Base-by-base conservation (phyloP, 1,140 invertebrate genomes). In the Laupala kohalensis region DNA sequence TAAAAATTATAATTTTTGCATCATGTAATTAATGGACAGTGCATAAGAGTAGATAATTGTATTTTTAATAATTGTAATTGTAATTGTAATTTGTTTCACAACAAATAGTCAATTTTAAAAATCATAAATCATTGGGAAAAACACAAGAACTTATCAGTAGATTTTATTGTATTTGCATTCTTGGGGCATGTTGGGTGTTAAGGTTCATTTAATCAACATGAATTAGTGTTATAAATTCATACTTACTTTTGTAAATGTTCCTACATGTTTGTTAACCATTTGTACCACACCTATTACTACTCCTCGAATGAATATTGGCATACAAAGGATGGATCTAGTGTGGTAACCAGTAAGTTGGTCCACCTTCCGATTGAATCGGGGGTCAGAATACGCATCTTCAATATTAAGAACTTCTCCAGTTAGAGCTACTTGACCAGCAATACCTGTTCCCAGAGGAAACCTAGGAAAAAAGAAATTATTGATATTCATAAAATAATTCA, bases 221-320 rank as follows among this genome's bases (percentile, higher is more conserved):
- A 6, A 29, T 15, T 12, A 12, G 25, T 27, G 5, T 37, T 19
- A 9, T 6, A 25, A 37, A 15, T 15, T 12, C 25, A 12, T 27
- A 70, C 73, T 30, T 70, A 80, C 80, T 76, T 86, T 87, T 15
- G 84, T 90, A 77, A 94, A 94, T 25, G 79, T 78, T 3, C 88
- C 89, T 30, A 83, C 80, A 25, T 86, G 80, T 79, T 94, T 94
- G 78, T 94, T 94, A 0, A 94, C 90, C 92, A 94, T 94, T 81
- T 95, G 92, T 4, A 95, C 90, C 2, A 95, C 92, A 9, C 92
- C 92, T 69, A 92, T 91, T 12, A 92, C 86, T 74, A 83, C 84
- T 23, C 87, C 86, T 73, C 90, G 81, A 67, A 92, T 92, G 78
- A 89, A 88, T 67, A 95, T 91, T 0, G 92, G 92, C 92, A 94